Evolutionary conservation across 2,888 invertebrate genomes (phyloP).

Genomic region (Lamellibrachia columna): DNA sequence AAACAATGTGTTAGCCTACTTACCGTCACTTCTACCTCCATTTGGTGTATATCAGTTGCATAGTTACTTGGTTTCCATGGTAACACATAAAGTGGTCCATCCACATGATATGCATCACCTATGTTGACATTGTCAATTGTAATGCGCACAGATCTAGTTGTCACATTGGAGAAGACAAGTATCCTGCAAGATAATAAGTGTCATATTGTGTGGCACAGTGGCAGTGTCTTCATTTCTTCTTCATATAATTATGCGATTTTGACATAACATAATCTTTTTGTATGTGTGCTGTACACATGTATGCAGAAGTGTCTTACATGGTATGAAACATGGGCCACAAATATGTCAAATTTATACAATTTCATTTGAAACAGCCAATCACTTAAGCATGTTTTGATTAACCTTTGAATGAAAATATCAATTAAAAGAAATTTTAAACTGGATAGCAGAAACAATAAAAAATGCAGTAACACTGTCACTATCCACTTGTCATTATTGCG

Average conservation of each 20-base stretch:
- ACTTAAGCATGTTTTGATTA: too few species aligned
- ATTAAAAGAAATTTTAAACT: too few species aligned
- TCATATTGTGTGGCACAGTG: not conserved
- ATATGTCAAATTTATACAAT: too few species aligned
- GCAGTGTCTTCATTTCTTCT: not conserved
- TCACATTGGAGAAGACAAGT: constrained; percentile 78
- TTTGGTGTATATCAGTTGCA: constrained; percentile 73
- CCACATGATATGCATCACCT: constrained; percentile 69
- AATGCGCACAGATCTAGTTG: constrained; percentile 75
- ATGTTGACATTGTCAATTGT: constrained; percentile 73
- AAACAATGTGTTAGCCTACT: not conserved
- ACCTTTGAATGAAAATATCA: too few species aligned
- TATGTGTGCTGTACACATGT: not conserved
- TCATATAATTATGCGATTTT: not conserved
- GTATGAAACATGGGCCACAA: too few species aligned
- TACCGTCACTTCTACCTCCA: constrained; percentile 59
- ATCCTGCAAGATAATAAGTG: constrained; percentile 71
- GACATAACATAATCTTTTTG: not conserved
- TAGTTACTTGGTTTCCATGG: constrained; percentile 79
- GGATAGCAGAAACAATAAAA: too few species aligned
- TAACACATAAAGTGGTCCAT: constrained; percentile 78
- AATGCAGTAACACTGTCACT: too few species aligned
- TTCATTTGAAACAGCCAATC: too few species aligned
- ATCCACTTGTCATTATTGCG: too few species aligned
- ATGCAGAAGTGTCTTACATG: too few species aligned